Conservation (phyloP, 2,888 invertebrate species). For the Steinernema hermaphroditum region DNA sequence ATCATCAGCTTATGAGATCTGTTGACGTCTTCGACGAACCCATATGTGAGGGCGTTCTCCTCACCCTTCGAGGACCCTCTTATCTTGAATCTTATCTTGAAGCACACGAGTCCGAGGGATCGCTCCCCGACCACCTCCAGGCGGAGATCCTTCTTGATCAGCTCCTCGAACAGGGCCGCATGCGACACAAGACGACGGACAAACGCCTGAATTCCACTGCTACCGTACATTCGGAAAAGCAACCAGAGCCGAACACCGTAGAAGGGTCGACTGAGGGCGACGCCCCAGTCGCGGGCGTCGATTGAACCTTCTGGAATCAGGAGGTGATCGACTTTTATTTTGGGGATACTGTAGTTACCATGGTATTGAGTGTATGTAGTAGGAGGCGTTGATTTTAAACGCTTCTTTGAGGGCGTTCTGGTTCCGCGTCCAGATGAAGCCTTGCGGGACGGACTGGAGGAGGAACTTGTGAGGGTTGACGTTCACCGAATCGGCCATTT, state of each 20-base stretch:
- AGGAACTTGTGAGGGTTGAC: conserved; percentile 44
- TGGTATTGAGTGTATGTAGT: conserved; percentile 32
- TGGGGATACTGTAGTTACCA: not conserved
- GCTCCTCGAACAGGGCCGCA: not conserved
- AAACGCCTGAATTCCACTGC: not conserved
- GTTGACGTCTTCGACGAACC: conserved; percentile 42
- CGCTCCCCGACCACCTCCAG: not conserved
- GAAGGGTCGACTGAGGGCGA: conserved; percentile 80
- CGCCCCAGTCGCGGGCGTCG: conserved; percentile 82
- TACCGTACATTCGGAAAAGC: not conserved
- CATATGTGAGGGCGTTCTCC: conserved; percentile 37
- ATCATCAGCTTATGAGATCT: conserved; percentile 39
- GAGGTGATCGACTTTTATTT: not conserved
- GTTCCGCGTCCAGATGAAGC: conserved; percentile 38
- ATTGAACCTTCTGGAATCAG: not conserved
- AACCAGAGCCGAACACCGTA: not conserved
- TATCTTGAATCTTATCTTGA: not conserved
- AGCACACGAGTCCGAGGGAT: conserved; percentile 67
- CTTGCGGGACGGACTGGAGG: conserved; percentile 34
- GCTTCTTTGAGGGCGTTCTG: conserved; percentile 30
- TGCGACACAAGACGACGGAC: not conserved
- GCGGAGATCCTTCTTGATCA: not conserved
- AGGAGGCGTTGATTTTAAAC: conserved; percentile 28
- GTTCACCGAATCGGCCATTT: conserved; percentile 67
- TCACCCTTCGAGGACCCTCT: not conserved